phyloP scores from a whole-genome alignment of 2,888 invertebrate species.

The Lasius platythorax region DNA sequence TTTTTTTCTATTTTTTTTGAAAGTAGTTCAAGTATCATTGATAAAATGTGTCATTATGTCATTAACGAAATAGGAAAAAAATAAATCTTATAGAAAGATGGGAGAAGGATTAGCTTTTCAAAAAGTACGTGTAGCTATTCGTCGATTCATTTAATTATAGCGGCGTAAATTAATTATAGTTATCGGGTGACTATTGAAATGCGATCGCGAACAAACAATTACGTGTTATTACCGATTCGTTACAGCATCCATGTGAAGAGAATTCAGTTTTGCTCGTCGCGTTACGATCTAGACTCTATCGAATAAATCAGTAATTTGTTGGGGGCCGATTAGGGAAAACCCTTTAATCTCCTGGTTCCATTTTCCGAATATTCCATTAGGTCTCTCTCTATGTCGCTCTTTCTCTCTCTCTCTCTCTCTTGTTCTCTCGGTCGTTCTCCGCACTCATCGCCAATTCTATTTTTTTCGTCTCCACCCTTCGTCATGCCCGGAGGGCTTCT shows the following conservation, averaged over 20 bases:
- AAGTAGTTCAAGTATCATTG: neutral
- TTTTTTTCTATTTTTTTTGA: constrained; percentile 1
- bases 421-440: constrained; percentile 24
- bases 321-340: constrained; percentile 52
- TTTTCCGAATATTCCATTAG: constrained; percentile 69
- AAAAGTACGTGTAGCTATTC: constrained; percentile 1
- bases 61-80: neutral
- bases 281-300: constrained; percentile 3
- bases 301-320: constrained; percentile 59
- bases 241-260: neutral
- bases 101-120: neutral
- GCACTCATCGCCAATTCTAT: constrained; percentile 31
- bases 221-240: constrained; percentile 17
- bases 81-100: neutral
- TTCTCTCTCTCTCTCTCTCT: constrained; percentile 50
- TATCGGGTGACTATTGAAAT: neutral
- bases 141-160: neutral
- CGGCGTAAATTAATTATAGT: constrained; percentile 7
- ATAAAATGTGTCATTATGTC: neutral
- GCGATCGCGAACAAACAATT: neutral
- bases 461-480: constrained; percentile 55
- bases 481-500: constrained; percentile 68
- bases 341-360: constrained; percentile 61
- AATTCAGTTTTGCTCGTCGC: constrained; percentile 8
- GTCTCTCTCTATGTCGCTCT: constrained; percentile 24